Base-by-base conservation (phyloP, 2,797 vertebrate genomes). In the Champsocephalus esox region DNA sequence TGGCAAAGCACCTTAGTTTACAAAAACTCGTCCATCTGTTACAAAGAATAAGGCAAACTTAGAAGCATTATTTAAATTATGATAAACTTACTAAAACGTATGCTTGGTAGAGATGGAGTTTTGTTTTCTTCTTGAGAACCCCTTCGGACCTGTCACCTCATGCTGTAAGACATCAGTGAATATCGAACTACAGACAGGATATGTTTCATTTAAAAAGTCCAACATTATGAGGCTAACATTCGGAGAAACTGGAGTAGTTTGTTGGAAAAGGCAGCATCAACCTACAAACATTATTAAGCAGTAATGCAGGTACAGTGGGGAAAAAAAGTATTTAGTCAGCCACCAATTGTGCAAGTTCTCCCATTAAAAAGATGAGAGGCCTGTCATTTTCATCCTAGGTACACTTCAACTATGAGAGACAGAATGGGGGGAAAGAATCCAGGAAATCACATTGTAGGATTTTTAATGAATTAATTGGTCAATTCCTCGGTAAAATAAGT, bases 1-100 rank as follows among this genome's bases (percentile, higher is more conserved):
- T 45, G 52, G 17, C 17, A 86, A 86, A 87, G 84, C 78, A 75
- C 28, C 52, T 51, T 8, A 24, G 76, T 70, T 83, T 77, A 66
- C 32, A 80, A 59, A 46, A 69, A 52, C 9, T 70, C 46, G 1
- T 50, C 6, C 28, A 21, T 73, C 19, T 48, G 16, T n/a, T 66
- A 41, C 44, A 50, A 72, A 75, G 38, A 73, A 70, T 11, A 41
- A 73, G 64, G 49, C 43, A 56, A 67, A 75, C 45, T n/a, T 17
- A 58, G 1, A 72, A 78, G 70, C 21, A 59, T 59, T 2, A 28
- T 50, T 63, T 45, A 0, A 77, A 67, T 44, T 57, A 7, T 44
- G 7, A 60, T 64, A 77, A 55, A 55, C 13, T 10, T 19, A 51
- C 17, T 49, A n/a, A 45, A 65, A 61, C 12, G 3, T 44, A 9